Conservation (phyloP, 1,140 invertebrate genomes). For the Neodiprion pinetum region DNA sequence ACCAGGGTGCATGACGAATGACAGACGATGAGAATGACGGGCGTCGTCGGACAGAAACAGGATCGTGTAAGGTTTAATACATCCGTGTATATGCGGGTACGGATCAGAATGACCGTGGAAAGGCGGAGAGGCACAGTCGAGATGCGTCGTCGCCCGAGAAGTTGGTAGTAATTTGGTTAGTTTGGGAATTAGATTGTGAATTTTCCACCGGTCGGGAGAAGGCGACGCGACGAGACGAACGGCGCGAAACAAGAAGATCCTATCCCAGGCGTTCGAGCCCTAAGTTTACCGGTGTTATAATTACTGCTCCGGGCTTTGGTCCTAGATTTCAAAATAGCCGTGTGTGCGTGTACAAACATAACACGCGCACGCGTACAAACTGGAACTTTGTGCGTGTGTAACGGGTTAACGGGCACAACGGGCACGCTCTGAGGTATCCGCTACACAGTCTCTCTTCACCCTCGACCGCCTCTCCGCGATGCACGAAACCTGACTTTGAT, state of each 20-base stretch:
- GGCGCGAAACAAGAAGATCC: too few relatives aligned
- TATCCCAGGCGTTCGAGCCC: slow-evolving; percentile 37
- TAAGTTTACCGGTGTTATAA: slow-evolving; percentile 36
- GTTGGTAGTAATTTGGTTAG: slow-evolving; percentile 51
- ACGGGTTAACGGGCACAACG: too few relatives aligned
- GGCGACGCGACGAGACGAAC: too few relatives aligned
- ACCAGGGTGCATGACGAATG: too few relatives aligned
- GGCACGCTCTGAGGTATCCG: background rate
- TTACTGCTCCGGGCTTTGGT: slow-evolving; percentile 35
- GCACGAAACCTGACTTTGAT: background rate
- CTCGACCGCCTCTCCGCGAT: background rate
- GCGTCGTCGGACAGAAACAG: too few relatives aligned
- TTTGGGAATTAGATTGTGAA: slow-evolving; percentile 52
- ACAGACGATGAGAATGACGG: too few relatives aligned
- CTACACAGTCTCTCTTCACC: background rate
- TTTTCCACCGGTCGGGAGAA: slow-evolving; percentile 35
- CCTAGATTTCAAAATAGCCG: background rate
- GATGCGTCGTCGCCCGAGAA: slow-evolving; percentile 30
- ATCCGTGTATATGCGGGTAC: too few relatives aligned
- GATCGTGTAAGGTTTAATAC: too few relatives aligned
- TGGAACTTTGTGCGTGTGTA: too few relatives aligned
- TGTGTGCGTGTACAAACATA: too few relatives aligned
- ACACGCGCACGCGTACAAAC: too few relatives aligned
- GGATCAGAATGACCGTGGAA: too few relatives aligned
- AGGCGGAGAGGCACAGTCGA: background rate